phyloP scores from a whole-genome alignment of 2,888 invertebrate species.

The Pristionchus mayeri region DNA sequence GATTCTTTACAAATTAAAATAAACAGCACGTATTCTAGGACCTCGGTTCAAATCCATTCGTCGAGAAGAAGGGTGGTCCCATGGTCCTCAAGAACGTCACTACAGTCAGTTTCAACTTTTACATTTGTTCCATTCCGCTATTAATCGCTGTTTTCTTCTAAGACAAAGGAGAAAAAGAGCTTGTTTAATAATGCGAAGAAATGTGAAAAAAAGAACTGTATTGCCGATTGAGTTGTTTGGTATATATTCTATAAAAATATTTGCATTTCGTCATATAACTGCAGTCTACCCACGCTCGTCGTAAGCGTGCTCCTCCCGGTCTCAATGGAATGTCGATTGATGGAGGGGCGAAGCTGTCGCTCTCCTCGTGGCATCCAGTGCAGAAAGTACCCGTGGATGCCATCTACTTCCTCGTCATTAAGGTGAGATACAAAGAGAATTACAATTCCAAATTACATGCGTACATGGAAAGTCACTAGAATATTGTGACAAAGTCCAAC shows the following conservation, averaged over 20 bases:
- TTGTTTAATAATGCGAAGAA: too few species aligned
- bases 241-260: too few species aligned
- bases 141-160: too few species aligned
- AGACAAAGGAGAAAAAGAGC: too few species aligned
- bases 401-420: slow-evolving; percentile 73
- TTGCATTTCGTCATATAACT: too few species aligned
- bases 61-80: slow-evolving; percentile 51
- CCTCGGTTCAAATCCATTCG: slow-evolving; percentile 56
- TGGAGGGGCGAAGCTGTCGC: slow-evolving; percentile 64
- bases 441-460: too few species aligned
- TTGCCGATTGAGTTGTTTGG: too few species aligned
- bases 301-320: slow-evolving; percentile 52
- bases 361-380: slow-evolving; percentile 71
- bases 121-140: not conserved
- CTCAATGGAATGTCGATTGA: slow-evolving; percentile 66
- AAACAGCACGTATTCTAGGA: slow-evolving; percentile 52
- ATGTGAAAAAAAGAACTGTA: too few species aligned
- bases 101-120: not conserved
- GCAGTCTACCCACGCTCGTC: not conserved
- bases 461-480: too few species aligned
- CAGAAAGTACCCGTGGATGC: slow-evolving; percentile 71
- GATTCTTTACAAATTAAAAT: not conserved
- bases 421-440: too few species aligned
- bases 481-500: too few species aligned
- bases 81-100: slow-evolving; percentile 62